A percentile compares a stretch with the other conserved stretches of the same genome.
These are phyloP conservation scores for Amphibalanus amphitrite DNA, from an alignment of 1,140 invertebrate genomes.

Conservation along the genomic window DNA sequence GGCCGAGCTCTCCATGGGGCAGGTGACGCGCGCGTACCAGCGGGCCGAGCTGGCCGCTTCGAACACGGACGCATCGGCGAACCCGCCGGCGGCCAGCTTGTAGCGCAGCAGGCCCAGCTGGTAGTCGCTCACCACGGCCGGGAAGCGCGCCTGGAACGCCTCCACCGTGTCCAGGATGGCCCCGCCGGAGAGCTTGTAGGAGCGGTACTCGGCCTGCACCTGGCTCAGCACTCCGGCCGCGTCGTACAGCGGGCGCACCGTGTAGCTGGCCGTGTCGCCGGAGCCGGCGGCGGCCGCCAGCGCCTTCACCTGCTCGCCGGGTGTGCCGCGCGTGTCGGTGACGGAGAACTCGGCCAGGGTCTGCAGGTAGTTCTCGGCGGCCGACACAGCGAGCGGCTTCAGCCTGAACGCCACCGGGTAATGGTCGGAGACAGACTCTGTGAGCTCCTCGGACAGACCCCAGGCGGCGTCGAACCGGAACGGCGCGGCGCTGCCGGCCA, in stretches of 20 bases:
- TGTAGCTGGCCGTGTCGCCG: background rate
- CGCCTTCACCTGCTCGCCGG: background rate
- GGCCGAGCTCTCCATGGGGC: background rate
- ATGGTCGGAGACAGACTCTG: slow-evolving; percentile 46
- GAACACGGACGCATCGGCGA: background rate
- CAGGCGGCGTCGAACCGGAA: slow-evolving; percentile 47
- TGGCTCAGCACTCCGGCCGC: background rate
- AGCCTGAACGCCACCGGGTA: slow-evolving; percentile 33
- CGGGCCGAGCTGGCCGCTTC: background rate
- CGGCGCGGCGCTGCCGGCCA: slow-evolving; percentile 50
- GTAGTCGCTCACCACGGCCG: slow-evolving; percentile 69
- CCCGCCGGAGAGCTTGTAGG: slow-evolving; percentile 58
- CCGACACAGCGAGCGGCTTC: slow-evolving; percentile 31
- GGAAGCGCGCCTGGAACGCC: slow-evolving; percentile 74
- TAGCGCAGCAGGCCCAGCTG: slow-evolving; percentile 61
- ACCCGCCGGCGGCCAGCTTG: background rate
- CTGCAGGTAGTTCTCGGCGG: slow-evolving; percentile 71
- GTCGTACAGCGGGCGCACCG: background rate
- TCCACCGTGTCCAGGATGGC: slow-evolving; percentile 55
- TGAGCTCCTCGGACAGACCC: slow-evolving; percentile 43
- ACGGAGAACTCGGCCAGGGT: background rate
- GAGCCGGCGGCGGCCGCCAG: background rate
- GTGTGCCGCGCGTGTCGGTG: background rate
- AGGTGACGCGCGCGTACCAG: background rate
- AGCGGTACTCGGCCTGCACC: background rate